Conservation (phyloP, 2,797 vertebrate genomes). For the Tachyglossus aculeatus region DNA sequence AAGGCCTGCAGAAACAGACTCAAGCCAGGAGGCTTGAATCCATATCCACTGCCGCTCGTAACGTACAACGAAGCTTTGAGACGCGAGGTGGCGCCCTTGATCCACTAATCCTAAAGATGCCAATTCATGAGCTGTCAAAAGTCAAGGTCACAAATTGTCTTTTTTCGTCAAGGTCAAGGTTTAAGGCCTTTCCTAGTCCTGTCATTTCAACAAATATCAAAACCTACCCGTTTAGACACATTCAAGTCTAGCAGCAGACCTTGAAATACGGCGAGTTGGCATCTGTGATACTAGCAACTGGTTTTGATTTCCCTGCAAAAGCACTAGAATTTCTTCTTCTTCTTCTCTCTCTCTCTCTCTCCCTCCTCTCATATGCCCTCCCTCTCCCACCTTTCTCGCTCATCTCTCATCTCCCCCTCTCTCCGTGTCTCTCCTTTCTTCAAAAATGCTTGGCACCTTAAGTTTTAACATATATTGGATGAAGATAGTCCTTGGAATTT, state of each 20-base stretch:
- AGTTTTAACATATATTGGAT: constrained; percentile 50
- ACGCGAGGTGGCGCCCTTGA: constrained; percentile 89
- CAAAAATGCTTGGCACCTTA: constrained; percentile 52
- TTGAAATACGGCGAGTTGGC: constrained; percentile 45
- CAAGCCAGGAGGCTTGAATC: background rate
- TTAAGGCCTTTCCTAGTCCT: constrained; percentile 76
- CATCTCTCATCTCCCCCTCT: no score
- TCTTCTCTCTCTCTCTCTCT: background rate
- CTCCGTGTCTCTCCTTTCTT: no score
- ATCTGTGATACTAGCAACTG: constrained; percentile 28
- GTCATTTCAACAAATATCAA: constrained; percentile 67
- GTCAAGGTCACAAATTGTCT: constrained; percentile 84
- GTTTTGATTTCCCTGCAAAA: constrained; percentile 58
- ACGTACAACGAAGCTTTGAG: constrained; percentile 46
- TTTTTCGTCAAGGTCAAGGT: constrained; percentile 81
- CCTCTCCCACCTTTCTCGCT: background rate
- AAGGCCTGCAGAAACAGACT: background rate
- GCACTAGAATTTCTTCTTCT: constrained; percentile 11
- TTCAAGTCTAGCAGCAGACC: constrained; percentile 37
- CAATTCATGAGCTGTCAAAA: constrained; percentile 77
- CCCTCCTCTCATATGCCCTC: constrained; percentile 1
- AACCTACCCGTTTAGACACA: constrained; percentile 40
- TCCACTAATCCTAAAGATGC: constrained; percentile 67
- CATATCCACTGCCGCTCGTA: constrained; percentile 10
- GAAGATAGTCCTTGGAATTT: constrained; percentile 42